Conservation (phyloP, 1,140 invertebrate species). For the Paracyclopina nana region DNA sequence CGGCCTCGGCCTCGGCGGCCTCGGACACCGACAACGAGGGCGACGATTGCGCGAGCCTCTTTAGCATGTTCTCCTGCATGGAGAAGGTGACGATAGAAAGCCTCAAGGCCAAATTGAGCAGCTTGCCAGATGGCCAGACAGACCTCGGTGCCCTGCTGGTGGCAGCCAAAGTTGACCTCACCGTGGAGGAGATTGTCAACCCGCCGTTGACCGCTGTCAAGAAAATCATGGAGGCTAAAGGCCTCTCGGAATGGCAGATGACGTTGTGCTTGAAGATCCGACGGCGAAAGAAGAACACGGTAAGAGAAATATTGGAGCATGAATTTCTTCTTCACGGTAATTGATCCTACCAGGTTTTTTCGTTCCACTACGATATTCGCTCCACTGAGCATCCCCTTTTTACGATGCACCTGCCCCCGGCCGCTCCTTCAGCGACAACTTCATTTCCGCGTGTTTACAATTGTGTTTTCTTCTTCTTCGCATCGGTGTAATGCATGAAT, state of each 20-base stretch:
- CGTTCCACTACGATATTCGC: no score
- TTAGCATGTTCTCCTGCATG: neutral
- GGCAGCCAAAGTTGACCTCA: conserved; percentile 1
- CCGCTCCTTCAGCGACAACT: no score
- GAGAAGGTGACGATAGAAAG: conserved; percentile 1
- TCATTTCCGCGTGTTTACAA: no score
- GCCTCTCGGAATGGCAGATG: conserved; percentile 8
- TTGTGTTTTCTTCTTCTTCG: no score
- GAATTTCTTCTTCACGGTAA: no score
- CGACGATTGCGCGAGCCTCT: neutral
- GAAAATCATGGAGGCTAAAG: conserved; percentile 2
- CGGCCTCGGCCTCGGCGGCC: neutral
- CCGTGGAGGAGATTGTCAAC: conserved; percentile 10
- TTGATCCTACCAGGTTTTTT: no score
- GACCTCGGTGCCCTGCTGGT: conserved; percentile 3
- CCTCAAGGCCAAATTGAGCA: neutral
- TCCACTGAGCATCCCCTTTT: no score
- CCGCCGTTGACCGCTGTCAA: conserved; percentile 7
- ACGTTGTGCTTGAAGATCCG: conserved; percentile 9
- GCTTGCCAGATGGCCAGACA: conserved; percentile 4
- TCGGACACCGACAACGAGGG: neutral
- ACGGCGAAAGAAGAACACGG: conserved; percentile 11
- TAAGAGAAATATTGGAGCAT: no score
- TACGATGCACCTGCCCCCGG: no score
- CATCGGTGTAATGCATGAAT: no score